A percentile compares a stretch with the other conserved stretches of the same genome.
Evolutionary conservation across 2,797 vertebrate species (phyloP).

Genomic region (Setipinna tenuifilis): DNA sequence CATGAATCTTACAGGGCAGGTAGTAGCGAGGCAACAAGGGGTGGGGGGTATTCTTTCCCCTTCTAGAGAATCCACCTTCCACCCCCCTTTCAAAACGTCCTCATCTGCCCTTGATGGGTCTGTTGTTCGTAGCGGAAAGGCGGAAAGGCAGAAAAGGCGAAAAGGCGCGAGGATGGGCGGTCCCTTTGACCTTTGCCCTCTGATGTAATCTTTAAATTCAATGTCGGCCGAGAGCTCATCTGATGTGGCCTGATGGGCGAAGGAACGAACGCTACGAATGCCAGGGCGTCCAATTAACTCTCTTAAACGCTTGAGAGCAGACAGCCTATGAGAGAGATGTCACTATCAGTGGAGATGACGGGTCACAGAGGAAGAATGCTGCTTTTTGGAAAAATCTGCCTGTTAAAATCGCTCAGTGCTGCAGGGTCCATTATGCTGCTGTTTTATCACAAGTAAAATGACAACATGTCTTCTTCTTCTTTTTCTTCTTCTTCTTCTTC

Average conservation of each 20-base stretch:
- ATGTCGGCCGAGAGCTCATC: neutral
- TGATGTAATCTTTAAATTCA: constrained; percentile 18
- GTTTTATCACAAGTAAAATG: too few relatives aligned
- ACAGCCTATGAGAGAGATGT: constrained; percentile 5
- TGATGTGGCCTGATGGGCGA: neutral
- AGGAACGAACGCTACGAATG: neutral
- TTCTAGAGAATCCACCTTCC: neutral
- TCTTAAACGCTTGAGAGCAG: neutral
- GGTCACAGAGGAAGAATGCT: neutral
- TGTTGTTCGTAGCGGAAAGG: neutral
- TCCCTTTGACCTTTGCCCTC: neutral
- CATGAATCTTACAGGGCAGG: neutral
- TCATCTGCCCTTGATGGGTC: constrained; percentile 4
- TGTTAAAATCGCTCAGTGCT: too few relatives aligned
- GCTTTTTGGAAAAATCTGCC: neutral
- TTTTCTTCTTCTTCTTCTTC: too few relatives aligned
- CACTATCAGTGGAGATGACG: constrained; percentile 6
- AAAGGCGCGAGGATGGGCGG: neutral
- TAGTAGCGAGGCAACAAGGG: neutral
- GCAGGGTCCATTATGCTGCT: too few relatives aligned
- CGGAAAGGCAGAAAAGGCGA: neutral
- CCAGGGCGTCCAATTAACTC: constrained; percentile 7
- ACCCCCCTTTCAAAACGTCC: neutral
- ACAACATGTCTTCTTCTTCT: too few relatives aligned
- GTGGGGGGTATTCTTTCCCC: neutral